Base-by-base conservation (phyloP, 2,888 invertebrate genomes). In the Steinernema hermaphroditum region DNA sequence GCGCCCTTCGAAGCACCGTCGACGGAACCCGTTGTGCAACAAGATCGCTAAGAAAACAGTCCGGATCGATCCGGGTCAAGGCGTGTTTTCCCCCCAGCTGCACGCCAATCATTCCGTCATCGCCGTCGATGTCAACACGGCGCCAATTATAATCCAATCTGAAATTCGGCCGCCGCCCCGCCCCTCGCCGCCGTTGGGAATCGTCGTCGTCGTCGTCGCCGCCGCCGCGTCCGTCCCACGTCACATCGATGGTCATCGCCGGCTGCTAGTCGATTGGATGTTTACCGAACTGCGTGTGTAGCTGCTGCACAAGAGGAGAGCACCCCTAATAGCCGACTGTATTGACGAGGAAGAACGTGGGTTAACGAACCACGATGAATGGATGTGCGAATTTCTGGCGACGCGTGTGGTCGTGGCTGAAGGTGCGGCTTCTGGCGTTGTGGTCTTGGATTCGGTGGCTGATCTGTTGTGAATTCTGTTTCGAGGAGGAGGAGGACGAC, bases 361-460 rank as follows among this genome's bases (percentile, higher is more conserved):
- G 54, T 54, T 54, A 54, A 54, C 54, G 54, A 54, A 54, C 54
- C 54, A 54, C 54, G 24, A 75, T 75, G 75, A 76, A 77, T 34
- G 54, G 62, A 2, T 50, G 69, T 37, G 50, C 44, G 46, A 57
- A 76, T 37, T 62, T 68, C 41, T 43, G 78, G 37, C 72, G 74
- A 57, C 46, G 72, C 50, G 62, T 68, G 16, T 78, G 81, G 75
- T 75, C 71, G 71, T 78, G 79, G 79, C 44, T 73, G 37, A 72
- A 69, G 34, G 50, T 70, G 32, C 73, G 79, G n/a, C 46, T 81
- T 34, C 32, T 74, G 24, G 78, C 75, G n/a, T 32, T 78, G 19
- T 81, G 79, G 81, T 44, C 68, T 14, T 69, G 78, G 41, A 43
- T 78, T n/a, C 29, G 72, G 41, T 80, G 80, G 78, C 46, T 81